phyloP scores from a whole-genome alignment of 2,113 vertebrate genomes.

The Sminthopsis crassicaudata region DNA sequence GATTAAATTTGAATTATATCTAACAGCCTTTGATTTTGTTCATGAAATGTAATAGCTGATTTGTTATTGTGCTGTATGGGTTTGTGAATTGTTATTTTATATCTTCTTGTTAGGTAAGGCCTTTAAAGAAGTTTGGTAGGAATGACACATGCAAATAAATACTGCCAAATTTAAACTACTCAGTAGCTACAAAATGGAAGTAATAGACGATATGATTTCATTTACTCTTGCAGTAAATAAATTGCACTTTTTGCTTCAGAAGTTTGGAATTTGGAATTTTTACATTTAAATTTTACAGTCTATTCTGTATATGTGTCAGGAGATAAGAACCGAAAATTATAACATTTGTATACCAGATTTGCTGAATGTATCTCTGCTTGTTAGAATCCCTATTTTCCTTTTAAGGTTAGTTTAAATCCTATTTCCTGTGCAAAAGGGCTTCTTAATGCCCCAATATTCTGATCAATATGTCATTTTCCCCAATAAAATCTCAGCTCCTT shows the following conservation, averaged over 20 bases:
- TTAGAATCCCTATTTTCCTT: not conserved
- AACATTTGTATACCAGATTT: not conserved
- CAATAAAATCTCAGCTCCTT: not conserved
- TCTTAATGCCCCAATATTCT: not conserved
- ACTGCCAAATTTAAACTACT: conserved; percentile 9
- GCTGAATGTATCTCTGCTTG: not conserved
- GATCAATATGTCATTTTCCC: not conserved
- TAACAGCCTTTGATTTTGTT: not conserved
- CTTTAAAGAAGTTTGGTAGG: not conserved
- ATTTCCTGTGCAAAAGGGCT: not conserved
- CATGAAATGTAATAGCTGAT: not conserved
- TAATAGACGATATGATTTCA: not conserved
- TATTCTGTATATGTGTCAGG: not conserved
- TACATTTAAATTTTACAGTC: not conserved
- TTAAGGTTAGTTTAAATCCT: not conserved
- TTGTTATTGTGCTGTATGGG: not conserved
- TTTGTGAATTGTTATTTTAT: not conserved
- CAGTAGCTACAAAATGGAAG: not conserved
- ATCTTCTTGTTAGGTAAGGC: not conserved
- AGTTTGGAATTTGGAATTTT: not conserved
- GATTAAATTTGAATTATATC: not conserved
- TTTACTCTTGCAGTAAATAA: conserved; percentile 16
- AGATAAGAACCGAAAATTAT: not conserved
- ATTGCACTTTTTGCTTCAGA: not conserved
- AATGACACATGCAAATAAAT: not conserved